Conservation (phyloP, 1,140 invertebrate species). For the Leptopilina boulardi region DNA sequence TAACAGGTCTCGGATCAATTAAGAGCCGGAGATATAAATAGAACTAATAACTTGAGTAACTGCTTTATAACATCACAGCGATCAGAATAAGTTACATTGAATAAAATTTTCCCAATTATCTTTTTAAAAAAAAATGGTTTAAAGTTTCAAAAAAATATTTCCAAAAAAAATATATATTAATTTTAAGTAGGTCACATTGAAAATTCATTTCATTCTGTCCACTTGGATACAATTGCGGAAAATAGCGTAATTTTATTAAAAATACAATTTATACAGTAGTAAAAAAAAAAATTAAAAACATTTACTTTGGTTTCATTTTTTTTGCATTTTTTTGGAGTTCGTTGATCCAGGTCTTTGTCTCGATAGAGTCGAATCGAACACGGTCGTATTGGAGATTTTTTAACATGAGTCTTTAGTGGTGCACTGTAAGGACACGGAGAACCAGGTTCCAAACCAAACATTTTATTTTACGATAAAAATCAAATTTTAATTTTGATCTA, state of each 20-base stretch:
- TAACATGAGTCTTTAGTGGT: constrained; percentile 32
- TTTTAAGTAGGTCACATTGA: too few species aligned
- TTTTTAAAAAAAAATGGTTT: too few species aligned
- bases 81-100: too few species aligned
- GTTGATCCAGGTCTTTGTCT: constrained; percentile 68
- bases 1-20: too few species aligned
- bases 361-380: constrained; percentile 68
- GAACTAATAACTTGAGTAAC: neutral
- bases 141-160: too few species aligned
- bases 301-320: constrained; percentile 63
- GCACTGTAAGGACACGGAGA: neutral
- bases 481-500: too few species aligned
- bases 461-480: neutral
- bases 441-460: constrained; percentile 4
- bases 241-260: too few species aligned
- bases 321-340: constrained; percentile 67
- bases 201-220: too few species aligned
- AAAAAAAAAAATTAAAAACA: neutral
- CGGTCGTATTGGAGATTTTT: constrained; percentile 57
- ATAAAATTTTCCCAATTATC: too few species aligned
- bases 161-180: too few species aligned
- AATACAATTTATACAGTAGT: too few species aligned
- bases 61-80: neutral
- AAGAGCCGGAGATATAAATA: neutral
- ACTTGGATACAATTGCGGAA: too few species aligned